Evolutionary conservation across 2,888 invertebrate genomes (phyloP), one percentile per base, ranked within the genome.

Genomic region (Eupithecia pulchellata): DNA sequence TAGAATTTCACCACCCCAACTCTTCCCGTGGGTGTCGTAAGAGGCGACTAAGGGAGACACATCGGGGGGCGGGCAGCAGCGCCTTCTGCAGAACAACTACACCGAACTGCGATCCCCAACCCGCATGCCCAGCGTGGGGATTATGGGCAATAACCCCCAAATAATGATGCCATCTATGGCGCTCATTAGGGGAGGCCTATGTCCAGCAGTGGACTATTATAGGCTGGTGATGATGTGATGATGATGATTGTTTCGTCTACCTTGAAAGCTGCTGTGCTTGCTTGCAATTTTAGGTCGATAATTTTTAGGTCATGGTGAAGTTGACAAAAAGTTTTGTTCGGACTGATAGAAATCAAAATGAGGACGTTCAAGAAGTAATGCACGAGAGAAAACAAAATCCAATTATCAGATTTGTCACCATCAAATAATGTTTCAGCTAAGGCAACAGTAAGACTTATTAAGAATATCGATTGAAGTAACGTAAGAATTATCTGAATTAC

Each of bases 271-370:
- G 30, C 20, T 20, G 20, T 34, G 20, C 2, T 20, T 13, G 20
- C 20, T n/a, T 14, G 20, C 34, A 61, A 14, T 25, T 61, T 32
- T 25, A 32, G 8, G 34, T 61, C 61, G 11, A 61, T 61, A 5
- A 34, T 20, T n/a, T 61, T 0, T 34, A 61, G 1, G 20, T 61
- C 20, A 13, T 11, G 20, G 11, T 34, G 34, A 32, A 61, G 14
- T 9, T 61, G 61, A 14, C 61, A 34, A 20, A 61, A 36, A 20
- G 61, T 61, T 61, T 61, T 61, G 4, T 13, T 61, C 1, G 61
- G 34, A 61, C 61, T 61, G 34, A 25, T 34, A 61, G 2, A 20
- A 4, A 34, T 34, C 20, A 61, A 13, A 2, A 61, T 14, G 13
- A 61, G 20, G 9, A 20, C 34, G 25, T 61, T 36, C 11, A 61